phyloP scores from a whole-genome alignment of 2,888 invertebrate genomes.

The Synanthedon andrenaeformis region DNA sequence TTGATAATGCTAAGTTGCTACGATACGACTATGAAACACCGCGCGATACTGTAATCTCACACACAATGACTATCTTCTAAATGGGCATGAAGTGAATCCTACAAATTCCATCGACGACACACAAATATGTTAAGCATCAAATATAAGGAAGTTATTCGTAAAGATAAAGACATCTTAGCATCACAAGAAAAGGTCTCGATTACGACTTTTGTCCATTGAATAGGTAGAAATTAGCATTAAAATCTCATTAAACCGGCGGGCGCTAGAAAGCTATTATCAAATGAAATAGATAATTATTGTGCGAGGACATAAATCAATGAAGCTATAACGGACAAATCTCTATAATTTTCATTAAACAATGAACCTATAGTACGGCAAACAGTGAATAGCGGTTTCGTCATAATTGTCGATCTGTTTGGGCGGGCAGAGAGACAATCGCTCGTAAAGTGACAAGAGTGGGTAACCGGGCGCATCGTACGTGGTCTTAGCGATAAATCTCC shows the following conservation, averaged over 20 bases:
- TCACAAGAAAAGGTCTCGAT: not conserved
- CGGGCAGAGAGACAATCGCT: constrained; percentile 28
- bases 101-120: constrained; percentile 27
- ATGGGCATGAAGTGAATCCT: constrained; percentile 43
- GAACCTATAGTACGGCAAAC: constrained; percentile 14
- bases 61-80: constrained; percentile 53
- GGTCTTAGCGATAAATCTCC: constrained; percentile 6
- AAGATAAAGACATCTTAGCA: not conserved
- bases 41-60: constrained; percentile 45
- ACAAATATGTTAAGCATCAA: constrained; percentile 32
- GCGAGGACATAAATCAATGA: constrained; percentile 13
- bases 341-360: constrained; percentile 11
- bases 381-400: constrained; percentile 22
- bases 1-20: constrained; percentile 64
- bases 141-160: constrained; percentile 20
- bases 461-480: constrained; percentile 11
- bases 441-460: constrained; percentile 38
- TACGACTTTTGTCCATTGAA: not conserved
- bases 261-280: not conserved
- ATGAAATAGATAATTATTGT: not conserved
- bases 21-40: constrained; percentile 41
- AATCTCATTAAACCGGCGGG: not conserved
- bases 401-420: constrained; percentile 17
- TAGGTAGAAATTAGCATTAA: not conserved
- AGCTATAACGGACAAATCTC: constrained; percentile 15